Percentiles rank a stretch among this genome's conserved stretches.
Conservation (phyloP, 2,888 invertebrate genomes). For the Mystacides longicornis region DNA sequence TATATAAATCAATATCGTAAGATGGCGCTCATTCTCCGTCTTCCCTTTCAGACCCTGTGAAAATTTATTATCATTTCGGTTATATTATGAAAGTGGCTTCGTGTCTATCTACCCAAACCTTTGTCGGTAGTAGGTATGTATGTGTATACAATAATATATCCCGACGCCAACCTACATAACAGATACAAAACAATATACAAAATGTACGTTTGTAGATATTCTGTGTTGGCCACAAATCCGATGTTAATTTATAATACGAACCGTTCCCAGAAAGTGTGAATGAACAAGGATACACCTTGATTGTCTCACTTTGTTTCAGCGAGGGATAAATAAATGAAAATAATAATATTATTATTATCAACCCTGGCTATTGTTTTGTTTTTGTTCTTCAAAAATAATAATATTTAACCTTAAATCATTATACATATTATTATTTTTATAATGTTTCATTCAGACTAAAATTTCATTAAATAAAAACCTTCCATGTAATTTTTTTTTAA, state of each 20-base stretch:
- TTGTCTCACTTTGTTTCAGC: not conserved
- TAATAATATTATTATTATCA: not conserved
- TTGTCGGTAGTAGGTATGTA: too few species aligned
- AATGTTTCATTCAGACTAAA: not conserved
- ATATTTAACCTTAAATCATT: not conserved
- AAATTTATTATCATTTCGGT: not conserved
- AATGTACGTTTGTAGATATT: constrained; percentile 12
- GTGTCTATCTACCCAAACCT: too few species aligned
- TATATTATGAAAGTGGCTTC: too few species aligned
- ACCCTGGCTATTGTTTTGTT: constrained; percentile 6
- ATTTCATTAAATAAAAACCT: too few species aligned
- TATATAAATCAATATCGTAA: too few species aligned
- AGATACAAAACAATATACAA: not conserved
- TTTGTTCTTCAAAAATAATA: constrained; percentile 1
- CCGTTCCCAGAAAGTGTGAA: constrained; percentile 17
- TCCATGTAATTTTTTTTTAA: too few species aligned
- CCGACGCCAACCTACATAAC: not conserved
- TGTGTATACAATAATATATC: not conserved
- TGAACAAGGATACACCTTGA: constrained; percentile 11
- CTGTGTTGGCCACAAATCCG: constrained; percentile 22
- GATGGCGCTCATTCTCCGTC: too few species aligned
- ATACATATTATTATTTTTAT: not conserved
- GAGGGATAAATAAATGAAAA: not conserved
- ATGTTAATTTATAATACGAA: constrained; percentile 24
- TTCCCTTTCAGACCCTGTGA: too few species aligned